phyloP scores from a whole-genome alignment of 2,113 vertebrate species.

The Propithecus coquereli region DNA sequence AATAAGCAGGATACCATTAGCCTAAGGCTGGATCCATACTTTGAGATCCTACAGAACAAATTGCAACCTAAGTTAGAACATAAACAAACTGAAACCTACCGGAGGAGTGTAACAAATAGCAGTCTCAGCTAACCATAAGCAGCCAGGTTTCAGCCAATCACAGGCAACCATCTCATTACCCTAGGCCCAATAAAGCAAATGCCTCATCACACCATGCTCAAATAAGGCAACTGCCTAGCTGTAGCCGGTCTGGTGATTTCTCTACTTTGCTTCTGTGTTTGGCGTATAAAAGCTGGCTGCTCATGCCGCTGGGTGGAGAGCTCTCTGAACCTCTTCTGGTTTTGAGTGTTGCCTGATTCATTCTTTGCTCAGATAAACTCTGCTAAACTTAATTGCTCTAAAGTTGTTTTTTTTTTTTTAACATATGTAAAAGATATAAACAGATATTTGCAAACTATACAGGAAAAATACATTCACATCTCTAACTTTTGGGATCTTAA shows the following conservation, averaged over 20 bases:
- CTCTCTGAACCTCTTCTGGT: too few relatives aligned
- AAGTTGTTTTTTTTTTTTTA: neutral
- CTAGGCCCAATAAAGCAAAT: neutral
- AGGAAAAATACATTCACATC: neutral
- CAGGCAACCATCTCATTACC: too few relatives aligned
- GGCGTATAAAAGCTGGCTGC: neutral
- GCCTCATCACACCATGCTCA: neutral
- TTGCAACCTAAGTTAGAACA: neutral
- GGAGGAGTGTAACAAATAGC: too few relatives aligned
- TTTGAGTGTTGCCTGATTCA: too few relatives aligned
- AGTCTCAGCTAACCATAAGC: too few relatives aligned
- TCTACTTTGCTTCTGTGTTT: neutral
- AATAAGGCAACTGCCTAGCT: neutral
- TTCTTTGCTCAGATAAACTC: too few relatives aligned
- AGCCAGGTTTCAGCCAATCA: too few relatives aligned
- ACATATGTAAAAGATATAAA: neutral
- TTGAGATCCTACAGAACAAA: neutral
- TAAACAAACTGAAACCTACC: neutral
- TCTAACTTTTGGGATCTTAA: neutral
- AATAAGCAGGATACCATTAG: neutral
- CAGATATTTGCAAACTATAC: neutral
- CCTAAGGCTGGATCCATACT: neutral
- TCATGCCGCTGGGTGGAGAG: neutral
- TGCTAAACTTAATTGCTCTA: neutral
- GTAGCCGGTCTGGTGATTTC: neutral